Conservation (phyloP, 2,113 vertebrate species). For the Burhinus bistriatus region DNA sequence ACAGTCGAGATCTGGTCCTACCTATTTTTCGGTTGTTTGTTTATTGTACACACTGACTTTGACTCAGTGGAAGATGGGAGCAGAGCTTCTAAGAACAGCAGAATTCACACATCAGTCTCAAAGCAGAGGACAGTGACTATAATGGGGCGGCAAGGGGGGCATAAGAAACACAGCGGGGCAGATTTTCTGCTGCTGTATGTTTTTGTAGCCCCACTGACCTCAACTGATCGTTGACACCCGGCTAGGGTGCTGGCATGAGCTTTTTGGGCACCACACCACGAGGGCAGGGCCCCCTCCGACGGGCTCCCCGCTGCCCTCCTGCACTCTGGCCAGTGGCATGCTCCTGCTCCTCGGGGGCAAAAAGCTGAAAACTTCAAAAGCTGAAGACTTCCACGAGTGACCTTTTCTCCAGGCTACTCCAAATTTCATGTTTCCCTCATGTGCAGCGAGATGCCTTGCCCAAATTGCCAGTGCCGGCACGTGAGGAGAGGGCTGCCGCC, state of each 20-base stretch:
- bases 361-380: neutral
- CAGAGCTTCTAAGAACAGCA: neutral
- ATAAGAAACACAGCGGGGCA: neutral
- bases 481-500: neutral
- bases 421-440: neutral
- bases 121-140: neutral
- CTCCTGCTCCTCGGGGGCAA: neutral
- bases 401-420: neutral
- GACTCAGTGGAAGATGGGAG: neutral
- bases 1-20: neutral
- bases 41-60: neutral
- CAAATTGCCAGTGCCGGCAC: neutral
- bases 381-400: neutral
- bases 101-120: neutral
- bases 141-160: neutral
- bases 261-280: neutral
- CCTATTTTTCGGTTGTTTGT: neutral
- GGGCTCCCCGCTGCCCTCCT: accelerated
- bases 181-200: neutral
- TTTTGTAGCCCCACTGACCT: neutral
- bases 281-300: neutral
- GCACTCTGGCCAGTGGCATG: accelerated
- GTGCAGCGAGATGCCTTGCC: accelerated
- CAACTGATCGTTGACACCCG: neutral
- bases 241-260: neutral